phyloP scores from a whole-genome alignment of 2,888 invertebrate genomes.

The Dasysyrphus albostriatus region DNA sequence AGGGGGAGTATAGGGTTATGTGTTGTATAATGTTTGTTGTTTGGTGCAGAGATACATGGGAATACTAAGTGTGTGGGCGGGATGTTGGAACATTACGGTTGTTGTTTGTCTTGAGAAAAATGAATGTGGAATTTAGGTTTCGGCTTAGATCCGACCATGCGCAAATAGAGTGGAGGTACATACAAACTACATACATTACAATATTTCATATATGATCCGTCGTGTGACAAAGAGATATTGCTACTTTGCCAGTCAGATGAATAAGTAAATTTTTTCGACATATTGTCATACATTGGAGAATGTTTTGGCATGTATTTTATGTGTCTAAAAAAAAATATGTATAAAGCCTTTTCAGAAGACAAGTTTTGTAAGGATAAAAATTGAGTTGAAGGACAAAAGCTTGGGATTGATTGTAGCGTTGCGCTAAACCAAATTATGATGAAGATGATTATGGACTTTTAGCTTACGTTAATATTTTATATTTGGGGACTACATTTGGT shows the following conservation, averaged over 20 bases:
- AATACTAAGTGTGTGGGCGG: conserved; percentile 65
- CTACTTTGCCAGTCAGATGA: conserved; percentile 53
- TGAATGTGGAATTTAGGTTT: conserved; percentile 68
- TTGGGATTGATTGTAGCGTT: neutral
- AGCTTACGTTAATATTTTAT: neutral
- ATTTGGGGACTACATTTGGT: neutral
- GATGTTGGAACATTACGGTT: conserved; percentile 66
- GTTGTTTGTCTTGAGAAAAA: conserved; percentile 69
- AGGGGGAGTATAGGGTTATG: neutral
- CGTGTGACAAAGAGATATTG: conserved; percentile 71
- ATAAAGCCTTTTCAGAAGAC: neutral
- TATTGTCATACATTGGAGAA: conserved; percentile 62
- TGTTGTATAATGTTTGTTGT: conserved; percentile 39
- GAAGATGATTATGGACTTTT: conserved; percentile 6
- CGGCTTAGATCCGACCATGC: conserved; percentile 41
- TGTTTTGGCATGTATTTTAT: conserved; percentile 37
- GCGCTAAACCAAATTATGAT: neutral
- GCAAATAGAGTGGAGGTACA: conserved; percentile 28
- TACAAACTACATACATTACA: neutral
- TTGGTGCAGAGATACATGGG: conserved; percentile 37
- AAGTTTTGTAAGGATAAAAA: conserved; percentile 1
- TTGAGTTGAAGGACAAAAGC: conserved; percentile 13
- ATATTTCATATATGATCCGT: conserved; percentile 67
- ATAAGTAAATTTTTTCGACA: conserved; percentile 63
- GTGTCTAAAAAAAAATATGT: neutral